Conservation (phyloP, 2,888 invertebrate genomes). For the Oxyteleia sp. region DNA sequence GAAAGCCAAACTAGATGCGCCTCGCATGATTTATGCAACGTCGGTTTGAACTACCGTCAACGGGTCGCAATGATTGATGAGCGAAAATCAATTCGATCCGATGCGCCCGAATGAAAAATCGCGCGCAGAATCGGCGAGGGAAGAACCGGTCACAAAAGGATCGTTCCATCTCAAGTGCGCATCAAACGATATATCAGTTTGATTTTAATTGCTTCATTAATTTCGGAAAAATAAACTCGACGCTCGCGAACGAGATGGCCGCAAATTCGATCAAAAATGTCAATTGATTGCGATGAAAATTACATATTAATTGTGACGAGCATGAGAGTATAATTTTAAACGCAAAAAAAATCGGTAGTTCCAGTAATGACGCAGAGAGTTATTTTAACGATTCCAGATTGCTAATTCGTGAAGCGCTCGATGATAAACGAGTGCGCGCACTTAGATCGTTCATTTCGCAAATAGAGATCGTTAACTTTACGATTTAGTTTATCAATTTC, state of each 20-base stretch:
- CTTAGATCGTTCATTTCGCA: too few relatives aligned
- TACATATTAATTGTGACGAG: too few relatives aligned
- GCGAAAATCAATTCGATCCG: constrained; percentile 79
- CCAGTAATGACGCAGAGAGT: too few relatives aligned
- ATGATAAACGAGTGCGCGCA: too few relatives aligned
- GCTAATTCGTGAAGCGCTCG: too few relatives aligned
- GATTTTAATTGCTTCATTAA: constrained; percentile 77
- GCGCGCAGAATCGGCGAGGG: constrained; percentile 2
- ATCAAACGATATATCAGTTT: constrained; percentile 43
- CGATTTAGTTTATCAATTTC: too few relatives aligned
- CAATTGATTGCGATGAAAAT: background rate
- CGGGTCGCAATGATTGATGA: constrained; percentile 74
- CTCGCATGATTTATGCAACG: constrained; percentile 57
- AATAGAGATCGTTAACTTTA: too few relatives aligned
- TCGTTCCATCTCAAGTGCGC: constrained; percentile 20
- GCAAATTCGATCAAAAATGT: background rate
- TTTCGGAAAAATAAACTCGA: constrained; percentile 58
- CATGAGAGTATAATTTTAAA: too few relatives aligned
- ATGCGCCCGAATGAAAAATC: constrained; percentile 46
- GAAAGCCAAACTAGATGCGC: constrained; percentile 68
- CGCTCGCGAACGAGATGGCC: constrained; percentile 6
- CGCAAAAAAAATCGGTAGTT: too few relatives aligned
- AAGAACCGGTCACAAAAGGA: constrained; percentile 71
- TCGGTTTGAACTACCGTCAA: constrained; percentile 60
- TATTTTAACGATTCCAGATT: too few relatives aligned